These are phyloP conservation scores for Orius insidiosus DNA, from an alignment of 1,140 invertebrate species.

Conservation along the genomic window DNA sequence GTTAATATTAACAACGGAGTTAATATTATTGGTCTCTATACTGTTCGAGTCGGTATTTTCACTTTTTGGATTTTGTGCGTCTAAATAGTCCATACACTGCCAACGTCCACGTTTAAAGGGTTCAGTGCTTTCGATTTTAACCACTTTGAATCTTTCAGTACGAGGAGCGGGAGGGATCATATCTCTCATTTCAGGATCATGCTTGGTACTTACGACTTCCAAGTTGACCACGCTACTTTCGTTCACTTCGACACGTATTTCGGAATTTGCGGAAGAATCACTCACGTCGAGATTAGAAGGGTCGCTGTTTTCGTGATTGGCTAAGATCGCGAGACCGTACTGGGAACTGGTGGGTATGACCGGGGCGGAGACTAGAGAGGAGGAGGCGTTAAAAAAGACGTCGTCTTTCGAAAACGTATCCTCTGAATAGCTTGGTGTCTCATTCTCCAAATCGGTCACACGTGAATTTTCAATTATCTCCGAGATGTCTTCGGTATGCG, in stretches of 20 bases:
- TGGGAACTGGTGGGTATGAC: constrained; percentile 70
- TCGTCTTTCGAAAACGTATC: constrained; percentile 68
- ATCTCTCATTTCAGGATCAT: constrained; percentile 46
- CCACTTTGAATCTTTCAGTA: constrained; percentile 84
- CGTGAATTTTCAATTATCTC: constrained; percentile 48
- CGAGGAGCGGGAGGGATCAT: constrained; percentile 47
- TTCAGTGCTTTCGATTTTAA: constrained; percentile 89
- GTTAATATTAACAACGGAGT: too few relatives aligned
- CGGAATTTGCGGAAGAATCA: constrained; percentile 29
- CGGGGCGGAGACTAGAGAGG: constrained; percentile 54
- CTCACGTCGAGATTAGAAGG: constrained; percentile 26
- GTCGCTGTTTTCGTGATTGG: constrained; percentile 26
- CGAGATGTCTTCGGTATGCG: constrained; percentile 66
- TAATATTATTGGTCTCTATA: too few relatives aligned
- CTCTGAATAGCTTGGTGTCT: constrained; percentile 69
- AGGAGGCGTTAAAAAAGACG: constrained; percentile 59
- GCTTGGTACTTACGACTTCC: constrained; percentile 27
- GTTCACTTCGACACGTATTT: constrained; percentile 41
- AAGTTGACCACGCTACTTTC: constrained; percentile 36
- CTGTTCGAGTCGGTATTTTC: too few relatives aligned
- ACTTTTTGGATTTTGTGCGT: constrained; percentile 24
- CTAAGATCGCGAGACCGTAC: constrained; percentile 61
- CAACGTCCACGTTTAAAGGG: constrained; percentile 85
- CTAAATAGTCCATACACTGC: constrained; percentile 90
- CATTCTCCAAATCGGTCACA: constrained; percentile 63